These are phyloP conservation scores for Trinorchestia longiramus DNA, from an alignment of 1,140 invertebrate genomes.

Conservation along the genomic window DNA sequence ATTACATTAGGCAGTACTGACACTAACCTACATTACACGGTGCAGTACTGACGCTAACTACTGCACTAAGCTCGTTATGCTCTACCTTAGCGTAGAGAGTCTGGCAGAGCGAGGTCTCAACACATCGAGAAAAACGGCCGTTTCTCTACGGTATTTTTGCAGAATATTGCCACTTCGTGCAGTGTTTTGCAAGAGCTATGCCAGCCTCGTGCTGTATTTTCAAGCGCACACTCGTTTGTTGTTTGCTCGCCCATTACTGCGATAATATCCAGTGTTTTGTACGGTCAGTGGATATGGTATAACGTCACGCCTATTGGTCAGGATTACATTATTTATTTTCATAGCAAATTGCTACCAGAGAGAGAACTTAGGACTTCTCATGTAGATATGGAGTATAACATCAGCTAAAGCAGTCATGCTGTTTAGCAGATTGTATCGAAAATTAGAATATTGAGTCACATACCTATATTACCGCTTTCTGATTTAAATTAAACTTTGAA, in stretches of 20 bases:
- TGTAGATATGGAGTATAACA: too few relatives aligned
- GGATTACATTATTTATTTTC: not conserved
- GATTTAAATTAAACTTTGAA: not conserved
- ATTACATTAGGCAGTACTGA: too few relatives aligned
- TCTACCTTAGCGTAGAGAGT: not conserved
- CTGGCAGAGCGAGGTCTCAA: not conserved
- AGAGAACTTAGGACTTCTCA: too few relatives aligned
- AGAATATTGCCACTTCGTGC: not conserved
- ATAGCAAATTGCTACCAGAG: not conserved
- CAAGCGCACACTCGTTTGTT: not conserved
- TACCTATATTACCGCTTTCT: not conserved
- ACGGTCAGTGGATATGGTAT: not conserved
- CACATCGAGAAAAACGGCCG: not conserved
- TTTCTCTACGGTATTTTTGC: not conserved
- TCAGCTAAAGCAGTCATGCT: too few relatives aligned
- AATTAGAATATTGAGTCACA: too few relatives aligned
- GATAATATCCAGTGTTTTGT: not conserved
- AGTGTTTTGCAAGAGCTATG: not conserved
- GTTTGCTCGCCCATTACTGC: not conserved
- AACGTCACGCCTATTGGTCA: not conserved
- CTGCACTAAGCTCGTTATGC: too few relatives aligned
- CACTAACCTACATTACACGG: too few relatives aligned
- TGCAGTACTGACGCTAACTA: too few relatives aligned
- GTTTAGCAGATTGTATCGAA: too few relatives aligned
- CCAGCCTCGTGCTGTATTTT: too few relatives aligned